Conservation (phyloP, 2,888 invertebrate genomes). For the Protophormia terraenovae region DNA sequence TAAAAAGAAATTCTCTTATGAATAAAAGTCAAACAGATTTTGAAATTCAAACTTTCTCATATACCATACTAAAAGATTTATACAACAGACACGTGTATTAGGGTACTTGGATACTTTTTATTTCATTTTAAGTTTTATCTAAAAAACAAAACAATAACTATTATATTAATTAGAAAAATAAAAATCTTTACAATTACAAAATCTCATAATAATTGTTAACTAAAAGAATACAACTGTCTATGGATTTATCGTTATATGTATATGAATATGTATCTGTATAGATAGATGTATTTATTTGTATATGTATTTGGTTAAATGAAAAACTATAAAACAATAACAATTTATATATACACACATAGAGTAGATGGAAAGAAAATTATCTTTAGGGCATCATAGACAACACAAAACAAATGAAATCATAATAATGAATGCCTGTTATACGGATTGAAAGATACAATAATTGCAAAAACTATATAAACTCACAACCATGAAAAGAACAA, state of each 20-base stretch:
- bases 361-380: slow-evolving; percentile 36
- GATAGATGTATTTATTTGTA: too few relatives aligned
- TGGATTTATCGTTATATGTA: neutral
- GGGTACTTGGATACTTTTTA: neutral
- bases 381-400: slow-evolving; percentile 56
- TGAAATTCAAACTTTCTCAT: slow-evolving; percentile 7
- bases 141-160: neutral
- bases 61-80: slow-evolving; percentile 1
- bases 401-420: slow-evolving; percentile 56
- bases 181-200: slow-evolving; percentile 15
- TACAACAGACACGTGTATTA: slow-evolving; percentile 24
- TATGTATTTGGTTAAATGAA: neutral
- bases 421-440: slow-evolving; percentile 50
- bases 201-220: slow-evolving; percentile 46
- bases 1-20: slow-evolving; percentile 10
- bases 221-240: slow-evolving; percentile 15
- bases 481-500: slow-evolving; percentile 14
- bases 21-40: slow-evolving; percentile 29
- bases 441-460: slow-evolving; percentile 32
- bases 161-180: slow-evolving; percentile 28
- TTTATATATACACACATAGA: slow-evolving; percentile 1
- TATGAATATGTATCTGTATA: neutral
- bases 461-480: neutral
- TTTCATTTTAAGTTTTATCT: neutral
- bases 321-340: slow-evolving; percentile 29